These are phyloP conservation scores for Leuciscus waleckii DNA, from an alignment of 2,797 vertebrate species.

Conservation along the genomic window DNA sequence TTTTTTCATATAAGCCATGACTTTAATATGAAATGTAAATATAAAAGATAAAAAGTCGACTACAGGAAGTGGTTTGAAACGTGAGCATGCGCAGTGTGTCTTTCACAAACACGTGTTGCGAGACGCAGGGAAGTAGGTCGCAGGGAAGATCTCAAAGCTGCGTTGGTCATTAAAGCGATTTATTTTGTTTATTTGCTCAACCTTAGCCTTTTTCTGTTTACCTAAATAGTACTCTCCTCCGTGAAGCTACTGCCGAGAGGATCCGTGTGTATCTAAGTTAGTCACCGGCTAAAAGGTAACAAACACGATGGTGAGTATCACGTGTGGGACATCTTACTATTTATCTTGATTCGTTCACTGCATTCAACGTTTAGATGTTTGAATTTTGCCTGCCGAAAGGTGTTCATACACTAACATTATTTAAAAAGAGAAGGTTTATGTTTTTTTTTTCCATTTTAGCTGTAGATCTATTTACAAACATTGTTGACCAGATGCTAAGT, in stretches of 20 bases:
- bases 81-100: constrained; percentile 64
- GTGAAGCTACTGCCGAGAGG: constrained; percentile 87
- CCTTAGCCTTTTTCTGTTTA: accelerated
- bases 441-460: no score
- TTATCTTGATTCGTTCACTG: neutral
- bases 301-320: constrained; percentile 55
- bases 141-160: neutral
- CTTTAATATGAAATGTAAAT: neutral
- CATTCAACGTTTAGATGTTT: neutral
- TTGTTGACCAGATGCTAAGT: neutral
- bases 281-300: neutral
- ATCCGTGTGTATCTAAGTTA: constrained; percentile 35
- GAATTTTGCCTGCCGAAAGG: neutral
- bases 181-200: neutral
- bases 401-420: no score
- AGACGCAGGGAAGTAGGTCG: neutral
- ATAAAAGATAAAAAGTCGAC: neutral
- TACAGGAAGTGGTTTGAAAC: constrained; percentile 6
- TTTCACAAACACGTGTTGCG: constrained; percentile 67
- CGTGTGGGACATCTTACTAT: neutral
- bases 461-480: neutral
- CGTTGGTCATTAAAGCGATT: neutral
- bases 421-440: neutral
- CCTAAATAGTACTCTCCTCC: constrained; percentile 70
- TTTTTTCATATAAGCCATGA: neutral